Base-by-base conservation (phyloP, 2,113 vertebrate species). In the Ornithorhynchus anatinus region DNA sequence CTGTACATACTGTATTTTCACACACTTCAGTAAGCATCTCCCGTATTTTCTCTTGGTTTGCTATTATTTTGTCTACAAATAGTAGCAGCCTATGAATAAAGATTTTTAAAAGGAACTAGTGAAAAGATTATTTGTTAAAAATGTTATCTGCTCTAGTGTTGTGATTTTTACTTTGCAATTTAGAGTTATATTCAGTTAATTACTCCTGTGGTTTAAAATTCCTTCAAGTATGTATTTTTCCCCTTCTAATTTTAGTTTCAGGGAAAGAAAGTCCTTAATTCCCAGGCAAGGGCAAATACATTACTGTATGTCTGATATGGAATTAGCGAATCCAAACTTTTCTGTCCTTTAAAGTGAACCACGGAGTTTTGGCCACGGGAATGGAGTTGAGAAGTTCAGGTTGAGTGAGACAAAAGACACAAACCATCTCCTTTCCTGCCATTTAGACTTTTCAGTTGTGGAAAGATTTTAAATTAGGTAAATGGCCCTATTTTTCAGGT, bases 81-180 rank as follows among this genome's bases (percentile, higher is more conserved):
- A 75, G 31, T 56, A 64, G 15, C 23, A 48, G 25, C 35, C 11
- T 56, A 40, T 67, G 35, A 69, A 56, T 39, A 77, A 73, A 77
- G 8, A 33, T 33, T 54, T 80, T 69, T 10, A 51, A 38, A 54
- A 48, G 42, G 48, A 72, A 37, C 5, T 57, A 47, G 25, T 37
- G 56, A 6, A 9, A 2, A 8, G 42, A 35, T 2, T 71, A 23
- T 48, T 27, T 22, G 45, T 69, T 33, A 69, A 66, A 56, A 73
- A 27, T 61, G 35, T 62, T 69, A 58, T 63, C 69, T 80, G 39
- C 32, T 7, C 8, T 35, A 59, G 6, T 32, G 40, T 67, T 72
- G 45, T 51, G 72, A 75, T n/a, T 80, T 80, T 84, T 75, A 80
- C 48, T 75, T 73, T 68, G 68, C 54, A 69, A 33, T 23, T 17